Evolutionary conservation across 2,888 invertebrate species (phyloP), one percentile per base, ranked within the genome.

Genomic region (Dichetophora obliterata): DNA sequence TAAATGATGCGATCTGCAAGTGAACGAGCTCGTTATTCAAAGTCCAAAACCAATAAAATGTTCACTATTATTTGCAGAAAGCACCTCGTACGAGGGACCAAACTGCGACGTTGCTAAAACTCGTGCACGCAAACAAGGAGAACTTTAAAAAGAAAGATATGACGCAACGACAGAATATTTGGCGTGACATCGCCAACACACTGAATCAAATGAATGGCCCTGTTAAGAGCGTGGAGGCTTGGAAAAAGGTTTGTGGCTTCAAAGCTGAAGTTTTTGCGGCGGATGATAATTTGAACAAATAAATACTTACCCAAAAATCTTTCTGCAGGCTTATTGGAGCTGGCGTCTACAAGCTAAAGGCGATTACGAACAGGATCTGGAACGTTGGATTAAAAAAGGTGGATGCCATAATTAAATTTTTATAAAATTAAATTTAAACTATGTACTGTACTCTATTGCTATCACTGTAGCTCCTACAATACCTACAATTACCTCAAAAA

Each of bases 151-250:
- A 77, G 16, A 70, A 54, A n/a, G 68, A 76, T 34, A 50, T 77
- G 54, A 34, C 54, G 22, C 72, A 75, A 2, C 71, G 79, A 19
- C 77, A 76, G 14, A 43, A 37, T 9, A 61, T 79, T 8, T 79
- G 79, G 79, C 72, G 75, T 22, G 63, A 66, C 5, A 79, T 79
- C n/a, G 65, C 77, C 0, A 37, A 76, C 27, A 79, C 75, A 11
- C 50, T 79, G 14, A 79, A 79, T 24, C 24, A 68, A 59, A 76
- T 79, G 76, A 71, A 65, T 31, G 79, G 79, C 9, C 70, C 77
- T 0, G 69, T 75, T 31, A 79, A 79, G 19, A 76, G 65, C 24
- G 54, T 75, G n/a, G 77, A 77, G 6, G 77, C 76, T 34, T 79
- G 79, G 79, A 79, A 79, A 24, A 69, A 77, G 59, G 79, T 77